Base-by-base conservation (phyloP, 1,140 invertebrate genomes). In the Drosophila ficusphila region DNA sequence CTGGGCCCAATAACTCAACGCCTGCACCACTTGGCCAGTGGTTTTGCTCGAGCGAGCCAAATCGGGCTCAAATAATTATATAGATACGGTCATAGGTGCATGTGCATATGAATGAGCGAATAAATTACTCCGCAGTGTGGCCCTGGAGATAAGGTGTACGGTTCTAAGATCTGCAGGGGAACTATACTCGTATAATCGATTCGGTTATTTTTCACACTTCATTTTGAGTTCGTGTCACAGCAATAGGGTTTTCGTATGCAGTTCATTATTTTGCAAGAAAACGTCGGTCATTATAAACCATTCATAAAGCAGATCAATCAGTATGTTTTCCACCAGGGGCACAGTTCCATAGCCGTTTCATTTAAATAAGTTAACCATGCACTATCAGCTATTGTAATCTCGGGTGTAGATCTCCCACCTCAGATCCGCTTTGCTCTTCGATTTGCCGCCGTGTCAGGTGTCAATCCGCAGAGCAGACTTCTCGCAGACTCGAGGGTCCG, bases 21-120 rank as follows among this genome's bases (percentile, higher is more conserved):
- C 79, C 79, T 85, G 76, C 76, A 51, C 38, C 19, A 29, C 41
- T 64, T 33, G 41, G 36, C 67, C 39, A 83, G 69, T 78, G 69
- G 79, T 78, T 69, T 67, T 61, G 52, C 79, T 58, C 67, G 29
- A 41, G 54, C 58, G 44, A 29, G 29, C 81, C 79, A 85, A 81
- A 86, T 85, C 79, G 61, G 72, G 76, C 39, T 76, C 73, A 76
- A 73, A 85, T 86, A 85, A 85, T 85, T 83, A 85, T 79, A 73
- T 73, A 54, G 70, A 78, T 70, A 70, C 72, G 60, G 64, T 49
- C 48, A 51, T 51, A 58, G 51, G 62, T 79, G 51, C 70, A 73
- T 73, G 52, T 57, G 29, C 52, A 77, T 62, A 54, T 39, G 25
- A 31, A 68, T 57, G 33, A 71, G 31, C 12, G 42, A 61, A 72